Evolutionary conservation across 1,140 invertebrate genomes (phyloP).

Genomic region (Argopecten irradians): DNA sequence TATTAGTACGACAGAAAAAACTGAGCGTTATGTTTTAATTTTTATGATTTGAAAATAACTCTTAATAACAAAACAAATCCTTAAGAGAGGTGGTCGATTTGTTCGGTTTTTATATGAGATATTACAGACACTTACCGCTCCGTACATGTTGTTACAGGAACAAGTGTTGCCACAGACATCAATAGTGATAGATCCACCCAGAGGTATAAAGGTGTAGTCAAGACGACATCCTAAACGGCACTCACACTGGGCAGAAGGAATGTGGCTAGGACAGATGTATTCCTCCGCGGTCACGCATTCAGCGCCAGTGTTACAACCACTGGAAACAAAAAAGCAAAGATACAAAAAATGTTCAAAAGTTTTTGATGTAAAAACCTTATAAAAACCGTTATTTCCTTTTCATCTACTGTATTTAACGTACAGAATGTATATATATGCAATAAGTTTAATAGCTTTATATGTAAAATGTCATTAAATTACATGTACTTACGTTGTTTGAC

Average conservation of each 20-base stretch:
- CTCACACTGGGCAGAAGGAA: conserved; percentile 36
- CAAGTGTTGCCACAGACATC: conserved; percentile 45
- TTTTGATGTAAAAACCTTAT: background rate
- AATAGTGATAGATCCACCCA: conserved; percentile 37
- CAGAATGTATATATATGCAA: conserved; percentile 28
- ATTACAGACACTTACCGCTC: conserved; percentile 48
- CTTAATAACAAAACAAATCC: too few relatives aligned
- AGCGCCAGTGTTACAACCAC: conserved; percentile 33
- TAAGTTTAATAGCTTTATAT: conserved; percentile 32
- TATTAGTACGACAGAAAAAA: too few relatives aligned
- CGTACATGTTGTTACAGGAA: conserved; percentile 39
- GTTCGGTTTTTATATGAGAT: too few relatives aligned
- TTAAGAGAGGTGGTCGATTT: too few relatives aligned
- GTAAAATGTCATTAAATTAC: background rate
- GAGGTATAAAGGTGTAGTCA: conserved; percentile 39
- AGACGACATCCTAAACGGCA: conserved; percentile 42
- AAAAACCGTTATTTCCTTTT: background rate
- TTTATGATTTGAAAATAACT: too few relatives aligned
- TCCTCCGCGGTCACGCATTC: conserved; percentile 37
- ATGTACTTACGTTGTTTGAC: conserved; percentile 37
- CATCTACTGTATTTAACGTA: background rate
- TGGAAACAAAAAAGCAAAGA: conserved; percentile 17
- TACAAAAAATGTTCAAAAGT: conserved; percentile 28
- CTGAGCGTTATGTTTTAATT: too few relatives aligned
- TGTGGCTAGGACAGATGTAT: conserved; percentile 41